phyloP scores from a whole-genome alignment of 2,113 vertebrate species.

The Vimba vimba region DNA sequence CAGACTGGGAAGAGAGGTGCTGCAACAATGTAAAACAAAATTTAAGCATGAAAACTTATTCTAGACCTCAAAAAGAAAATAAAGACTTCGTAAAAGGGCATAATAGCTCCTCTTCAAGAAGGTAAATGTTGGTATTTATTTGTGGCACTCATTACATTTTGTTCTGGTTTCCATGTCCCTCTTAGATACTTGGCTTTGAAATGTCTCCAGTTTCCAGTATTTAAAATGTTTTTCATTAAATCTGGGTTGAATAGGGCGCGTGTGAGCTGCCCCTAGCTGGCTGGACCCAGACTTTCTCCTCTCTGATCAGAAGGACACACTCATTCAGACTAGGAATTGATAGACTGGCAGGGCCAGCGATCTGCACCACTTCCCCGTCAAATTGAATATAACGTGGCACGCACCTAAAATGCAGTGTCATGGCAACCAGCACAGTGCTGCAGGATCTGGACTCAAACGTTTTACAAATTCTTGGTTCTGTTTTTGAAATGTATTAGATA shows the following conservation, averaged over 20 bases:
- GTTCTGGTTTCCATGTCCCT: not conserved
- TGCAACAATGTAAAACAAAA: too few species aligned
- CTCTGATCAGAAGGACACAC: slow-evolving; percentile 21
- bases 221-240: slow-evolving; percentile 39
- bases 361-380: slow-evolving; percentile 45
- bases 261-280: slow-evolving; percentile 7
- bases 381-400: slow-evolving; percentile 36
- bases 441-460: not conserved
- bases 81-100: too few species aligned
- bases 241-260: slow-evolving; percentile 8
- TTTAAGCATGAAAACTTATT: too few species aligned
- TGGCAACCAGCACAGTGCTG: slow-evolving; percentile 26
- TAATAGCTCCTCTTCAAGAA: too few species aligned
- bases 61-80: too few species aligned
- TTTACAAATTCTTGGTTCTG: slow-evolving; percentile 3
- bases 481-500: not conserved
- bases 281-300: slow-evolving; percentile 9
- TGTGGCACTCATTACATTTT: not conserved
- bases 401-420: slow-evolving; percentile 35
- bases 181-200: not conserved
- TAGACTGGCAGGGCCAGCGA: slow-evolving; percentile 40
- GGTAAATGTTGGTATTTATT: not conserved
- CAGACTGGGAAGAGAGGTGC: too few species aligned
- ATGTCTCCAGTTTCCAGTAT: not conserved
- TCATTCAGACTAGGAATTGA: slow-evolving; percentile 34